Percentiles rank a stretch among this genome's conserved stretches.
Conservation (phyloP, 1,140 invertebrate genomes). For the Sitophilus oryzae region DNA sequence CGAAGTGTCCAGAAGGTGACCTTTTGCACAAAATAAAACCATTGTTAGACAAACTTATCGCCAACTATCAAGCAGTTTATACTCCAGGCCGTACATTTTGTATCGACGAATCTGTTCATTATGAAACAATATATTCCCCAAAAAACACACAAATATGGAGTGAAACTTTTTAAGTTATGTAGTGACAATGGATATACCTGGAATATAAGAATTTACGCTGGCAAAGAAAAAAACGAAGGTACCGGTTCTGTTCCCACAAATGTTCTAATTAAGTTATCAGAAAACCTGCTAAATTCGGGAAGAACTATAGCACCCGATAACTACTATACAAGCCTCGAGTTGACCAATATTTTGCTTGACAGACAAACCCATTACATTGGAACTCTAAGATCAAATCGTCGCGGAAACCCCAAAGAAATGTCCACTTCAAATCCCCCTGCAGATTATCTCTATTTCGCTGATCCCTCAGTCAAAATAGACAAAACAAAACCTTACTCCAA, state of each 20-base stretch:
- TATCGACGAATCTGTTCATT: constrained; percentile 29
- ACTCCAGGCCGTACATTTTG: constrained; percentile 19
- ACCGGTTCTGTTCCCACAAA: constrained; percentile 28
- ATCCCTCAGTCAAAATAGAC: too few relatives aligned
- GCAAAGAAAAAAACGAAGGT: constrained; percentile 21
- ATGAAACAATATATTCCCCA: constrained; percentile 44
- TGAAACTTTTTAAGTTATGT: constrained; percentile 28
- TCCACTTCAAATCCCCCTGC: too few relatives aligned
- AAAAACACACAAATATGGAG: constrained; percentile 42
- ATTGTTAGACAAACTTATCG: constrained; percentile 17
- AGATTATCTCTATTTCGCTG: too few relatives aligned
- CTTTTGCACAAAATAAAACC: constrained; percentile 28
- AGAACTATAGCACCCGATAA: constrained; percentile 43
- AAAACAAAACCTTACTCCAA: too few relatives aligned
- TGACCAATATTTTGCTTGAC: constrained; percentile 38
- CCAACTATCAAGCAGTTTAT: constrained; percentile 19
- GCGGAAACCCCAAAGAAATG: constrained; percentile 34
- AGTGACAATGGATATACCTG: constrained; percentile 20
- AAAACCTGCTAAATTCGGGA: constrained; percentile 36
- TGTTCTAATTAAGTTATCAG: constrained; percentile 31
- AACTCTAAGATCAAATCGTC: constrained; percentile 36
- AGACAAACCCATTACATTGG: constrained; percentile 40
- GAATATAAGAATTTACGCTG: constrained; percentile 32
- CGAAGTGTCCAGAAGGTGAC: constrained; percentile 19
- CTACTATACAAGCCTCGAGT: constrained; percentile 42